Base-by-base conservation (phyloP, 2,797 vertebrate species). In the Poeciliopsis gracilis region DNA sequence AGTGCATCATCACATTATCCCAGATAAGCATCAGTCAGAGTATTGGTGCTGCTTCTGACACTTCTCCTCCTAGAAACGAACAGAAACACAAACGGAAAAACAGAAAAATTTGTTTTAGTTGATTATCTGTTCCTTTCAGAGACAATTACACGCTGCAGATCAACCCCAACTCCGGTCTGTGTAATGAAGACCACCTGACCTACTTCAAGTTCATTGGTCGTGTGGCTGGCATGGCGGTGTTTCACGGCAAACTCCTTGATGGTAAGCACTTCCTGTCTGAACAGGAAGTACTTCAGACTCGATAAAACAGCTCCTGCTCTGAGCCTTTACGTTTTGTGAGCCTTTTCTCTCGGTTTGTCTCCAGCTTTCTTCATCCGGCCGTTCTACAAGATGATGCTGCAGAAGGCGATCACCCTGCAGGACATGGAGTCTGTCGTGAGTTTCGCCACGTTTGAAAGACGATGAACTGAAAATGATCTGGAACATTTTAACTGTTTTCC, bases 371-470 rank as follows among this genome's bases (percentile, higher is more conserved):
- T 99, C 92, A 99, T 99, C 90, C 96, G 98, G 47, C 98, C 98
- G 1, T 99, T 99, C 92, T 99, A 99, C 93, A 99, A 98, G 95
- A 99, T 99, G 98, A 99, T 98, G 98, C 95, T 99, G 72, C 97
- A 99, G 89, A 99, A 99, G 85, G 92, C 96, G 25, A 99, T 99
- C 92, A 97, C 94, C 0, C 96, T 99, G 77, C 96, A 97, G 82
- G 98, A 99, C 83, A 99, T 99, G 98, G 98, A 99, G 88, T 99
- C 98, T 36, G 98, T 99, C 94, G 98, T 99, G 95, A 86, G 98
- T 96, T 51, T 77, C 53, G 7, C 16, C 46, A 30, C 72, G 25
- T 53, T 36, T 1, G 0, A 16, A 12, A 1, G 33, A 67, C 33
- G 3, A n/a, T 55, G 7, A 36, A 9, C 57, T 47, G 33, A 46